Evolutionary conservation across 2,113 vertebrate species (phyloP), one percentile per base, ranked within the genome.

Genomic region (Chascanopsetta lugubris): DNA sequence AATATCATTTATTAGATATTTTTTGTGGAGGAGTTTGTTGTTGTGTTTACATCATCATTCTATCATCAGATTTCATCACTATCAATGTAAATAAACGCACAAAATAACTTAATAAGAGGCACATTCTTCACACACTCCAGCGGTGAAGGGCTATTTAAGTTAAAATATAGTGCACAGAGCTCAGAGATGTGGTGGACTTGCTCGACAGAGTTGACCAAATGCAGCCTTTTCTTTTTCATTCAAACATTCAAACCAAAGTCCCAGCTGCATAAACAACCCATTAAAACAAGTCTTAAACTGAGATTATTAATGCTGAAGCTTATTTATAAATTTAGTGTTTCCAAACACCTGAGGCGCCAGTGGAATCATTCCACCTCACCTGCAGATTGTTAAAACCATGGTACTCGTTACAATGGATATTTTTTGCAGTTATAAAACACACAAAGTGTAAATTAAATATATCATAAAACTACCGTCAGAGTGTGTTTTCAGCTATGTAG

Each of bases 91-190:
- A 15, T 15, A 17, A 8, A 48, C 30, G 66, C 13, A 59, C 42
- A 67, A 25, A 72, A 65, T 66, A 59, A 67, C 15, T 50, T 29
- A 48, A 1, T 0, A 26, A 75, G 48, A 75, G 48, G 54, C 57
- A 68, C 51, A 30, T 65, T 13, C 2, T 18, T 38, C 30, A 26
- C 71, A 66, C 45, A 32, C 38, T 54, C 34, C 42, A 47, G 20
- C 0, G 3, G 2, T 27, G 29, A 43, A 36, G 13, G 43, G 61
- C 27, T 47, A 59, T 21, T 54, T 15, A 15, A 43, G 7, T 43
- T 10, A 9, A 13, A 21, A 55, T 15, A 40, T 6, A 51, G 58
- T 50, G 75, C 25, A 53, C 36, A 36, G 26, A 13, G 10, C 17
- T 40, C 3, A 0, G 1, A 27, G 30, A 60, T 17, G 43, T 1